These are phyloP conservation scores for Endotricha flammealis DNA, from an alignment of 2,888 invertebrate genomes.

Conservation along the genomic window DNA sequence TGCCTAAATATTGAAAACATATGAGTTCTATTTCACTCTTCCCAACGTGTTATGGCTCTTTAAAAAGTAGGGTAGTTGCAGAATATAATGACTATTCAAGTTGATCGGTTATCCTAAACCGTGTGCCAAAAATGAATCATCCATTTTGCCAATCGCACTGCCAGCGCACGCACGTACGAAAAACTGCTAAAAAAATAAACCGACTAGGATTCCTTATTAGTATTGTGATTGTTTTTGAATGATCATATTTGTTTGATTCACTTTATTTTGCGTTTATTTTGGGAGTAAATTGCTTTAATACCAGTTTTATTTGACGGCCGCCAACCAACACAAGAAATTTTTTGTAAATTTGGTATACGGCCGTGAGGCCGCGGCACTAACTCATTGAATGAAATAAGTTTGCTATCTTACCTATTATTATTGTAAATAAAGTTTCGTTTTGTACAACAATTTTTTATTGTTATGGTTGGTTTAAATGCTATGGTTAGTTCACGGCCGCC, in stretches of 20 bases:
- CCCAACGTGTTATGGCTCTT: background rate
- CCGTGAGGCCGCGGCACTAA: constrained; percentile 14
- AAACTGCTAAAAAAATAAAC: constrained; percentile 6
- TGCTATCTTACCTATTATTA: constrained; percentile 10
- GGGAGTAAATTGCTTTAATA: constrained; percentile 13
- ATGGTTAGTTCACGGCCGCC: constrained; percentile 13
- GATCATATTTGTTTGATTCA: constrained; percentile 9
- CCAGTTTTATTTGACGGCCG: constrained; percentile 14
- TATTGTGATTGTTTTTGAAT: constrained; percentile 14
- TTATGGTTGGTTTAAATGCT: constrained; percentile 11
- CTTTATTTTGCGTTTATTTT: constrained; percentile 11
- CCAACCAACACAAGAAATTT: constrained; percentile 13
- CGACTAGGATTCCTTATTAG: constrained; percentile 10
- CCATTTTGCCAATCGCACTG: constrained; percentile 12
- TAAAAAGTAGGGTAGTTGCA: constrained; percentile 9
- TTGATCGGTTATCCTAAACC: constrained; percentile 11
- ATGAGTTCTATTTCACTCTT: constrained; percentile 8
- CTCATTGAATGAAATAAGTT: constrained; percentile 13
- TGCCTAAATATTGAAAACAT: constrained; percentile 9
- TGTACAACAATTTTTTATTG: constrained; percentile 11
- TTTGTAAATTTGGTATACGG: constrained; percentile 14
- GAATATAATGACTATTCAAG: constrained; percentile 10
- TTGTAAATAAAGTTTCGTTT: constrained; percentile 13
- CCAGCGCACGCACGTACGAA: constrained; percentile 10
- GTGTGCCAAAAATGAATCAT: constrained; percentile 9